Evolutionary conservation across 1,140 invertebrate genomes (phyloP).

Genomic region (Cherax destructor): DNA sequence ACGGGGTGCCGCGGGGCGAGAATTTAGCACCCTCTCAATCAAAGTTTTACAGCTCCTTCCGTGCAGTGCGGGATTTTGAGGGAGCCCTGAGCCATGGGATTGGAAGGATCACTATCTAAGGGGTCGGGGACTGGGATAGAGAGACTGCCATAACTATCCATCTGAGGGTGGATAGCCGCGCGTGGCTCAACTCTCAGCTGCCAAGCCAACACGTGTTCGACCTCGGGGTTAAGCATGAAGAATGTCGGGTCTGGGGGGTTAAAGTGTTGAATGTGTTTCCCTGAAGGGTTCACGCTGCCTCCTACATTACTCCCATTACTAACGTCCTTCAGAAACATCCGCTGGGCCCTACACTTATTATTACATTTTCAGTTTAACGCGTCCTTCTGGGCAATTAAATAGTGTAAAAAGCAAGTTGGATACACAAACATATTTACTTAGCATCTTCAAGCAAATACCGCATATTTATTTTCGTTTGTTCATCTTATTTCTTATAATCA

Average conservation of each 20-base stretch:
- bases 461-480: too few species aligned
- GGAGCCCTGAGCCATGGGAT: neutral
- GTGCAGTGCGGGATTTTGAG: neutral
- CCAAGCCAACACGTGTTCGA: slow-evolving; percentile 1
- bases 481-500: too few species aligned
- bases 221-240: neutral
- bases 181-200: neutral
- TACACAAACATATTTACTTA: too few species aligned
- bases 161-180: neutral
- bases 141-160: neutral
- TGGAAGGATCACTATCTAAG: neutral
- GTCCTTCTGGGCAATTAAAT: too few species aligned
- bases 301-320: neutral
- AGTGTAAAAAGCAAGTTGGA: too few species aligned
- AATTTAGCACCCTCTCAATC: slow-evolving; percentile 1
- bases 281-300: neutral
- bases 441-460: too few species aligned
- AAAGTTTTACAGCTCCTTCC: neutral
- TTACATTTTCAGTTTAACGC: too few species aligned
- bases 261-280: neutral
- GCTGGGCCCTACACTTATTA: neutral
- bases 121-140: neutral
- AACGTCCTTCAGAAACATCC: neutral
- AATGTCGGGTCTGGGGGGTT: neutral
- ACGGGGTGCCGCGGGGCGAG: neutral